phyloP scores from a whole-genome alignment of 2,797 vertebrate genomes.

The Acipenser transmontanus region DNA sequence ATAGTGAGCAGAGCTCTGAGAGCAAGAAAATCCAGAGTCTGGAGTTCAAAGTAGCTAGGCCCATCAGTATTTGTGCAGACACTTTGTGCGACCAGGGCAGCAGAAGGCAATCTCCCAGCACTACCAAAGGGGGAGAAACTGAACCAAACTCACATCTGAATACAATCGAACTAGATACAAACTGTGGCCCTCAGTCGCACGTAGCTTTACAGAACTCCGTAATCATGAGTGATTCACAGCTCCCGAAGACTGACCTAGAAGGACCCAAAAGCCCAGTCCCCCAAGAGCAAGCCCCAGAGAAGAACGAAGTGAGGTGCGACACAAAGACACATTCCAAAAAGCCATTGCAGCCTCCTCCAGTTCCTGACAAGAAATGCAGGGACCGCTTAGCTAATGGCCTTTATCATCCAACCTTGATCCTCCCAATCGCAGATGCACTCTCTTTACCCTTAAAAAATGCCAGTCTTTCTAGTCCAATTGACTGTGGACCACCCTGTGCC shows the following conservation, averaged over 20 bases:
- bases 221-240: constrained; percentile 19
- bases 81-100: not conserved
- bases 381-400: constrained; percentile 84
- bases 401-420: constrained; percentile 53
- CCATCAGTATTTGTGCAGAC: not conserved
- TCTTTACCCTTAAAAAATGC: constrained; percentile 47
- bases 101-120: constrained; percentile 35
- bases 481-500: constrained; percentile 31
- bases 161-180: not conserved
- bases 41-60: constrained; percentile 26
- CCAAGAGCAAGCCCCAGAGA: constrained; percentile 34
- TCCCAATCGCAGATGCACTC: constrained; percentile 51
- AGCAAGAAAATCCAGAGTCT: constrained; percentile 35
- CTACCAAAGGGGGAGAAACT: constrained; percentile 27
- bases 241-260: constrained; percentile 36
- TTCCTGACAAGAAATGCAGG: constrained; percentile 89
- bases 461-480: constrained; percentile 39
- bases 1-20: constrained; percentile 53
- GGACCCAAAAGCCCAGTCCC: constrained; percentile 38
- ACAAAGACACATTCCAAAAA: constrained; percentile 71
- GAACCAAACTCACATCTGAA: not conserved
- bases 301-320: constrained; percentile 52
- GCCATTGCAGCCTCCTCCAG: constrained; percentile 85
- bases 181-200: not conserved
- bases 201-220: no score